Conservation (phyloP, 2,113 vertebrate species). For the Charadrius vociferus region DNA sequence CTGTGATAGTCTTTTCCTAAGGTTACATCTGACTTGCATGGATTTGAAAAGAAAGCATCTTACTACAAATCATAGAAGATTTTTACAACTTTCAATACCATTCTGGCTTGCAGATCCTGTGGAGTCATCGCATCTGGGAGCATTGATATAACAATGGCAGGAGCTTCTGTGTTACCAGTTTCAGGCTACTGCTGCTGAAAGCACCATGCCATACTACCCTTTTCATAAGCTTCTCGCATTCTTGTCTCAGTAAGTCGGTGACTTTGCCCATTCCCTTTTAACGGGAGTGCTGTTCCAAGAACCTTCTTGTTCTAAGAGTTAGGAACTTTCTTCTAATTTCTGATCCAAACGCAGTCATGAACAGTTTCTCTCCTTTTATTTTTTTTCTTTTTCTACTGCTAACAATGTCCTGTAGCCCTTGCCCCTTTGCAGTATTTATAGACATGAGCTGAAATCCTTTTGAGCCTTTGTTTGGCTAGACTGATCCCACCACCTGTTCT, state of each 20-base stretch:
- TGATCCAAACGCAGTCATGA: neutral
- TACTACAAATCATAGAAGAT: neutral
- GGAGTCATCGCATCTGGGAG: neutral
- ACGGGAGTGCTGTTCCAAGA: neutral
- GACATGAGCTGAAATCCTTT: conserved; percentile 27
- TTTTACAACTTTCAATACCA: neutral
- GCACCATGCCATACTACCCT: neutral
- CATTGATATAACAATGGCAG: neutral
- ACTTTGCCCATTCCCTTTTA: neutral
- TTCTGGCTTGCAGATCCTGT: neutral
- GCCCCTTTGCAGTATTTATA: conserved; percentile 38
- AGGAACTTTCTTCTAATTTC: neutral
- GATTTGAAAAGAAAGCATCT: neutral
- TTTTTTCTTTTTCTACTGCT: neutral
- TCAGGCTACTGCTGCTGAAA: neutral
- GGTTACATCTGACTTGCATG: neutral
- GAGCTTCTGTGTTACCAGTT: neutral
- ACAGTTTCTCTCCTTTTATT: neutral
- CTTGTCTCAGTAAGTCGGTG: neutral
- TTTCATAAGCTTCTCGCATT: neutral
- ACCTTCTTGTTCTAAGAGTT: neutral
- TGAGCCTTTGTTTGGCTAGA: conserved; percentile 64
- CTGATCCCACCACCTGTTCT: conserved; percentile 57
- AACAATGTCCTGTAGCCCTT: neutral
- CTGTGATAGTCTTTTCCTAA: neutral